Evolutionary conservation across 2,113 vertebrate genomes (phyloP), one percentile per base, ranked within the genome.

Genomic region (Pithys albifrons): DNA sequence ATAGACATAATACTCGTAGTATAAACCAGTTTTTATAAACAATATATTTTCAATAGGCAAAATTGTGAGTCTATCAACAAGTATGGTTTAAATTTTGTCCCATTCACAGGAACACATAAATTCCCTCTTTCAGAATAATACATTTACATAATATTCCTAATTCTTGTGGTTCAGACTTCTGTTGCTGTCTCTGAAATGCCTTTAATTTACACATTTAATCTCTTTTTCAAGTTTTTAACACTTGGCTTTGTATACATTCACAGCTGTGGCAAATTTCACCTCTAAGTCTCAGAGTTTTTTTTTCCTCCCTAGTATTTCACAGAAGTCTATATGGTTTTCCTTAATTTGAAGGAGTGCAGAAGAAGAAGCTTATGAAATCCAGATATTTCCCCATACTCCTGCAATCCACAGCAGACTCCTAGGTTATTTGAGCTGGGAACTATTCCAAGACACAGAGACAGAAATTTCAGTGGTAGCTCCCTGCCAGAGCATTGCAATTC

Each of bases 181-280:
- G 28, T 62, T 89, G 10, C 49, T 54, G 3, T 73, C 51, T 89
- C 62, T 85, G 64, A 93, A 96, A 91, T 66, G 6, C 19, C 62
- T 91, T n/a, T 82, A 15, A 70, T 96, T 91, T 88, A 83, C 48
- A 66, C 33, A 70, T 69, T 88, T 91, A 94, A 88, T 83, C 46
- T 85, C 19, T 45, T 85, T 89, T 88, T 59, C 54, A 79, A 91
- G 18, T 58, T 72, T 91, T 96, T 89, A 93, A 76, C 66, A 58
- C 49, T 82, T 73, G 58, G 19, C 28, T 91, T 52, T 52, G 41
- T 83, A 59, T 62, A 51, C 23, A 48, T 80, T 86, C 59, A 92
- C 43, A 74, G 69, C 52, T 15, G 27, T 80, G 61, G 78, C 61
- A 84, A 77, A 77, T 78, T 93, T 94, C 48, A 61, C 48, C 57